Evolutionary conservation across 2,113 vertebrate species (phyloP).

Genomic region (Delphinus delphis): DNA sequence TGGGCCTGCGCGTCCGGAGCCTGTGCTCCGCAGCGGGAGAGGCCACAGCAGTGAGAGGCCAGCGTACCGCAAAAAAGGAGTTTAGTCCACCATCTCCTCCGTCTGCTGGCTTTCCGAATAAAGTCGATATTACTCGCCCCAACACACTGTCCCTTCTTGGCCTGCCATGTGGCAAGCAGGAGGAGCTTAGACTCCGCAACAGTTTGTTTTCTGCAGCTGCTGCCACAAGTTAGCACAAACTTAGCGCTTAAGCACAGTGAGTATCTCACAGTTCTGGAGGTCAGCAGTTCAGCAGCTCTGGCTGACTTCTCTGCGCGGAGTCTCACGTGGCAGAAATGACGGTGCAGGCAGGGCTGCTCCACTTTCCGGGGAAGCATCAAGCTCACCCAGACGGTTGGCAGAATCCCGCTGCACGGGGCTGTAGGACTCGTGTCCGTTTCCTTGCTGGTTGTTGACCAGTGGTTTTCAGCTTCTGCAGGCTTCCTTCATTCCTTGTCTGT

Average conservation of each 20-base stretch:
- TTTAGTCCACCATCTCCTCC: neutral
- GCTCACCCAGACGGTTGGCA: neutral
- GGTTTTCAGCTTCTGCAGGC: neutral
- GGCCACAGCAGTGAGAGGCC: no score
- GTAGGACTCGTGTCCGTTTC: accelerated
- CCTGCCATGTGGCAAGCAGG: accelerated
- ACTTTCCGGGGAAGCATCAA: neutral
- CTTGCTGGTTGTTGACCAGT: neutral
- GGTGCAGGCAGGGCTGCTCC: neutral
- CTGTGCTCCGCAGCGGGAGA: no score
- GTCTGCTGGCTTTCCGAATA: neutral
- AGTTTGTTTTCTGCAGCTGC: neutral
- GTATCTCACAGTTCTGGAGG: neutral
- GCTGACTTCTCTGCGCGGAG: neutral
- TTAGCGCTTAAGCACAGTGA: neutral
- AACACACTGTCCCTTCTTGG: neutral
- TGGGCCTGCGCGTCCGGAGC: no score
- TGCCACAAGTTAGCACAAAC: neutral
- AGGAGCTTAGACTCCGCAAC: neutral
- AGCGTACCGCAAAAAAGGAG: neutral
- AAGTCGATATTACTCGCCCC: neutral
- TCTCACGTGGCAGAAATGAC: neutral
- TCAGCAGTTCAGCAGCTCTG: neutral
- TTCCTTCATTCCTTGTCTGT: neutral
- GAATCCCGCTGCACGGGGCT: neutral